Evolutionary conservation across 2,888 invertebrate species (phyloP), one percentile per base, ranked within the genome.

Genomic region (Leptothorax acervorum): DNA sequence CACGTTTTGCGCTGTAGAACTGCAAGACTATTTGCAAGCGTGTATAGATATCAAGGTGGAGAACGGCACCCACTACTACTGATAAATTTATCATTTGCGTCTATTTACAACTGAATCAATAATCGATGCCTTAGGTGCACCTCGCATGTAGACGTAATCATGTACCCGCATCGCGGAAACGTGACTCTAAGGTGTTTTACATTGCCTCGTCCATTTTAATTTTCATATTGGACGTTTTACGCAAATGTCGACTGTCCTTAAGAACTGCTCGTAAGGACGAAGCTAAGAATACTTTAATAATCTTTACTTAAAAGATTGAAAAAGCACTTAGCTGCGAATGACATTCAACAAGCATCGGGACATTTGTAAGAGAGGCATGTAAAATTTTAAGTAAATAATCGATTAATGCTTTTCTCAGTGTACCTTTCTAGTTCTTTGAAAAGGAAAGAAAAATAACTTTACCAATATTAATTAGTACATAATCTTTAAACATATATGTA

Each of bases 61-160:
- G 23, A 57, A 31, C 11, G 31, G 57, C 35, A 53, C 73, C 65
- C 48, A 35, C 55, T 81, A 66, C n/a, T 55, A 48, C 60, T 83
- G 82, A 88, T 89, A 85, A 90, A 91, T 90, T 88, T 89, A 91
- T 90, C 87, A 90, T 88, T 88, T 78, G 63, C 70, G 53, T 82
- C 88, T 91, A 92, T 92, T 92, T 91, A 86, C 90, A 89, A 82
- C 73, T 86, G 60, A 91, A 90, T 92, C 90, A 87, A 91, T 92
- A 91, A 92, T 92, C 90, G 86, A 91, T 90, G 70, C 55, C 65
- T 70, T 55, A 73, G 70, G 65, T 74, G 74, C 81, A 84, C 70
- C 78, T 84, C n/a, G 73, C 63, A 31, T 66, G 74, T 71, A 83
- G 60, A 75, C 62, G 75, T 45, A 79, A 66, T 48, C 78, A 5